Evolutionary conservation across 2,113 vertebrate genomes (phyloP), one percentile per base, ranked within the genome.

Genomic region (Micronycteris hirsuta): DNA sequence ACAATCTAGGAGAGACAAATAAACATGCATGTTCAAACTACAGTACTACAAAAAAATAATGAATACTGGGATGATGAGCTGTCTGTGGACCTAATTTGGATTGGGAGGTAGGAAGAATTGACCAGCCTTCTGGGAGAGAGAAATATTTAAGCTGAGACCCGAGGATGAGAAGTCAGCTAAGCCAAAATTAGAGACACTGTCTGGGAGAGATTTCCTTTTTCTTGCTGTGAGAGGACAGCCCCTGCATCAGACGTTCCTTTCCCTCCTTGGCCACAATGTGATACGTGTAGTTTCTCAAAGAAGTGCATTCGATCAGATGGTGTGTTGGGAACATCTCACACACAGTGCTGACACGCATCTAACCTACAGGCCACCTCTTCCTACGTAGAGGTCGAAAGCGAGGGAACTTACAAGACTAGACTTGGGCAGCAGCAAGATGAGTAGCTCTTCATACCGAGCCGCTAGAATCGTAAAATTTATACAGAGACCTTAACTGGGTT

Each of bases 251-350:
- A 38, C 28, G 5, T 26, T 19, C 2, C 0, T 52, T 52, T 22
- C 26, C 22, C 33, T 4, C 77, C 56, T 52, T 28, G 19, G 43
- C 45, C 7, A 7, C n/a, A 41, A n/a, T 31, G 24, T 1, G 5
- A 15, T 5, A 15, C 22, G 33, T 3, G 24, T 8, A 11, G 26
- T 20, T 67, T 49, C n/a, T 31, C 58, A 31, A 38, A 22, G 1
- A 5, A 78, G 24, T 1, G 4, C 16, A 14, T 49, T 20, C n/a
- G 43, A 49, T 4, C 71, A 49, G 43, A 33, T 13, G 33, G 56
- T 11, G 4, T 36, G 36, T 47, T 26, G 10, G 1, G 24, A 45
- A 43, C 0, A 0, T 43, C 43, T 47, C 12, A 28, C 33, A 10
- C 26, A 7, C 8, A 4, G n/a, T 20, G 7, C 33, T n/a, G 26